Evolutionary conservation across 2,888 invertebrate species (phyloP).

Genomic region (Leptura quadrifasciata): DNA sequence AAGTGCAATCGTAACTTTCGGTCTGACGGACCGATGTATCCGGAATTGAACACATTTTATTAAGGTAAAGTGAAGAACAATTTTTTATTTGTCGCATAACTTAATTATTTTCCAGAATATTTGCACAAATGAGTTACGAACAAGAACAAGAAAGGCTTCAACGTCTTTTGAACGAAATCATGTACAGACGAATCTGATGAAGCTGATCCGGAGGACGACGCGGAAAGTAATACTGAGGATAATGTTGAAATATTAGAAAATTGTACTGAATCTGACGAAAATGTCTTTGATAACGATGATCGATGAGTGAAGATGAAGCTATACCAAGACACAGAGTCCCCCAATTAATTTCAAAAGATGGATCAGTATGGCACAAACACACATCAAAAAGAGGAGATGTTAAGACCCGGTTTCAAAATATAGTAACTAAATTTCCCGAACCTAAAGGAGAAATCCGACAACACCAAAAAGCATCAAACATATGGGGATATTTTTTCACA

Average conservation of each 20-base stretch:
- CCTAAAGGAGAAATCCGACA: conserved; percentile 5
- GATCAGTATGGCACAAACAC: conserved; percentile 7
- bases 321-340: neutral
- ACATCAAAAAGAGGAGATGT: neutral
- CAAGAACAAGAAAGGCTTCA: too few relatives aligned
- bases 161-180: neutral
- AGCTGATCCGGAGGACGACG: neutral
- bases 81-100: too few relatives aligned
- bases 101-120: too few relatives aligned
- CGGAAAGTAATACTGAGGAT: conserved; percentile 11
- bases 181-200: neutral
- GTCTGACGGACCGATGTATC: conserved; percentile 4
- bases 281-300: neutral
- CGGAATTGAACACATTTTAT: neutral
- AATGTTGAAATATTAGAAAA: conserved; percentile 1
- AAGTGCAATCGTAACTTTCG: neutral
- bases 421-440: neutral
- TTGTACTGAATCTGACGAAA: neutral
- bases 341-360: neutral
- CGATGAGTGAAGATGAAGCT: neutral
- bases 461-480: neutral
- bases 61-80: too few relatives aligned
- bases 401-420: neutral
- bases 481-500: conserved; percentile 5
- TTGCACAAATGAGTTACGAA: too few relatives aligned